These are phyloP conservation scores for Caenorhabditis virilis DNA, from an alignment of 2,888 invertebrate genomes.

Conservation along the genomic window DNA sequence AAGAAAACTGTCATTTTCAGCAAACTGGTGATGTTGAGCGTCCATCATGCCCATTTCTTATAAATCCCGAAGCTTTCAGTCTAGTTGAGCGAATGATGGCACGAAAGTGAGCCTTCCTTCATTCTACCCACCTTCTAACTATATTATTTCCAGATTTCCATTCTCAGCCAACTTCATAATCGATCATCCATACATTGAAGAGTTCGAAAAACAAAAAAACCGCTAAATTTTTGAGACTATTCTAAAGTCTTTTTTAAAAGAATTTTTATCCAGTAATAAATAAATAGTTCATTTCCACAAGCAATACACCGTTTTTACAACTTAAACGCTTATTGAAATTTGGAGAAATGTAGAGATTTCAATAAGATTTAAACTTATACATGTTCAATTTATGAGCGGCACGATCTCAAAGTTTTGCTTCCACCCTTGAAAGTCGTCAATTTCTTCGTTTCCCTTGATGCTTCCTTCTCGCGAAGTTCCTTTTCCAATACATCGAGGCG, in stretches of 20 bases:
- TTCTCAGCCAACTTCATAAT: slow-evolving; percentile 4
- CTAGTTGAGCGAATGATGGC: slow-evolving; percentile 29
- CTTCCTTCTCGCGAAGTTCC: slow-evolving; percentile 44
- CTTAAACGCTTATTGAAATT: too few species aligned
- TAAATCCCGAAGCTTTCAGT: slow-evolving; percentile 3
- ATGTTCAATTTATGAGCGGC: too few species aligned
- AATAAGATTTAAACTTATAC: too few species aligned
- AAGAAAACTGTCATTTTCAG: too few species aligned
- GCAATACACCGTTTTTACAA: too few species aligned
- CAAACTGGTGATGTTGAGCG: not conserved
- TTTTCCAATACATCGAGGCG: slow-evolving; percentile 56
- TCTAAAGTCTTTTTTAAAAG: too few species aligned
- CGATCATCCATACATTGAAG: slow-evolving; percentile 12
- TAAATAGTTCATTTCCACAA: too few species aligned
- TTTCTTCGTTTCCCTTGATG: slow-evolving; percentile 8
- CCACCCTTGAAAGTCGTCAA: slow-evolving; percentile 37
- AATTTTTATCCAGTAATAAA: too few species aligned
- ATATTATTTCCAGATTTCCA: not conserved
- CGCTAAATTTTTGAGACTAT: slow-evolving; percentile 12
- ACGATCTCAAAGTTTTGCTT: slow-evolving; percentile 35
- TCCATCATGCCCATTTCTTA: not conserved
- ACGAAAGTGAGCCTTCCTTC: slow-evolving; percentile 4
- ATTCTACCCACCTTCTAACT: not conserved
- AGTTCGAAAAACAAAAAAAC: slow-evolving; percentile 9
- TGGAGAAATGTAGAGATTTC: too few species aligned